Base-by-base conservation (phyloP, 2,113 vertebrate genomes). In the Lophochroa leadbeateri region DNA sequence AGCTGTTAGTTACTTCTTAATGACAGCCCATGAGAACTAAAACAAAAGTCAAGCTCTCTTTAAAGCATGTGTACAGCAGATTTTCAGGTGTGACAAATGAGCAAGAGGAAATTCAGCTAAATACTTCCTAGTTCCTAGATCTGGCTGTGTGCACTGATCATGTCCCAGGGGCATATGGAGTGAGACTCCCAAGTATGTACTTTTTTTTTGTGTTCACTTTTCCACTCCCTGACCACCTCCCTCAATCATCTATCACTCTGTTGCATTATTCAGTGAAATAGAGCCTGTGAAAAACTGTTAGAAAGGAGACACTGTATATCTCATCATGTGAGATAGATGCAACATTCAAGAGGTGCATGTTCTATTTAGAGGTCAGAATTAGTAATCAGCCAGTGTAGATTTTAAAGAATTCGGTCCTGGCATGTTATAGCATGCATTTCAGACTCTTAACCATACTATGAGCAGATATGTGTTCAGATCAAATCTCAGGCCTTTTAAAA, bases 131-230 rank as follows among this genome's bases (percentile, higher is more conserved):
- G 57, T 14, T 86, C 35, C 31, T 33, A 37, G 16, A 33, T 58
- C 16, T 57, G 57, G 10, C 20, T 85, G 11, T 33, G 52, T 63
- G 41, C 9, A 12, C 12, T 33, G 14, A 17, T 57, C 15, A 3
- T 12, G 37, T 47, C 12, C 7, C 44, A 29, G 10, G 5, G 39
- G 3, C 2, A 0, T 35, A 27, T 7, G 10, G 17, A 64, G 9
- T 44, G 39, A 94, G 35, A 77, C 3, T 3, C 14, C 15, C 16
- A 52, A 12, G 24, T 7, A 3, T 13, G 28, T 25, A 77, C 11
- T 53, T 13, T 44, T 16, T 16, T 60, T 84, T 68, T 69, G 28
- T 41, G 47, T 46, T 94, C 25, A 25, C 1, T 81, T 90, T 92
- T 43, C 25, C 20, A 37, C 43, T 4, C 8, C 7, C 13, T 55